Evolutionary conservation across 2,113 vertebrate genomes (phyloP).

Genomic region (Lethenteron reissneri): DNA sequence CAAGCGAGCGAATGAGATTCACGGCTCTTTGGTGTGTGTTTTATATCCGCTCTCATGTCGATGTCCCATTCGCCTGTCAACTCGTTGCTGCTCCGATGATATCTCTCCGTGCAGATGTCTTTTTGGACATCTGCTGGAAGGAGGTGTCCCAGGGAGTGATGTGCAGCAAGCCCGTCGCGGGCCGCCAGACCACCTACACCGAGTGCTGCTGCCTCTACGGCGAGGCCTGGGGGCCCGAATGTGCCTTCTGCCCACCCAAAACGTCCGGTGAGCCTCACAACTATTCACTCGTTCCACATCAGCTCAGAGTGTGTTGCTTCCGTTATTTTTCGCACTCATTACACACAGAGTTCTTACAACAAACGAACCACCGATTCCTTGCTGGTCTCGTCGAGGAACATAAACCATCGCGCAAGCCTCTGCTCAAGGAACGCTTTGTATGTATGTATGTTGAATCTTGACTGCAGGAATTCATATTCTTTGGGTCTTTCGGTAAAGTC

Average conservation of each 20-base stretch:
- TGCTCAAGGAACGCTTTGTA: too few relatives aligned
- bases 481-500: too few relatives aligned
- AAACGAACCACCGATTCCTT: too few relatives aligned
- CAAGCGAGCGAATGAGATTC: neutral
- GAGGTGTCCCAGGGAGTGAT: constrained; percentile 36
- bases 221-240: constrained; percentile 55
- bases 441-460: too few relatives aligned
- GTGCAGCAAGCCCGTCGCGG: constrained; percentile 40
- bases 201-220: constrained; percentile 65
- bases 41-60: neutral
- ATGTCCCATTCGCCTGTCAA: too few relatives aligned
- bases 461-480: too few relatives aligned
- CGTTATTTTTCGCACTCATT: too few relatives aligned
- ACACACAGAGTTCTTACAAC: too few relatives aligned
- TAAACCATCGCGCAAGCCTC: too few relatives aligned
- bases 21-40: neutral
- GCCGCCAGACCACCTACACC: constrained; percentile 36
- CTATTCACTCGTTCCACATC: too few relatives aligned
- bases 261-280: constrained; percentile 27
- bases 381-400: too few relatives aligned
- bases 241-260: constrained; percentile 41
- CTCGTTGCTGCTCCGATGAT: neutral
- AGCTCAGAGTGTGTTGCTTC: too few relatives aligned
- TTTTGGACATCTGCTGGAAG: constrained; percentile 54
- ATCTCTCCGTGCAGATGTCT: constrained; percentile 16